Evolutionary conservation across 2,113 vertebrate species (phyloP).

Genomic region (Solea senegalensis): DNA sequence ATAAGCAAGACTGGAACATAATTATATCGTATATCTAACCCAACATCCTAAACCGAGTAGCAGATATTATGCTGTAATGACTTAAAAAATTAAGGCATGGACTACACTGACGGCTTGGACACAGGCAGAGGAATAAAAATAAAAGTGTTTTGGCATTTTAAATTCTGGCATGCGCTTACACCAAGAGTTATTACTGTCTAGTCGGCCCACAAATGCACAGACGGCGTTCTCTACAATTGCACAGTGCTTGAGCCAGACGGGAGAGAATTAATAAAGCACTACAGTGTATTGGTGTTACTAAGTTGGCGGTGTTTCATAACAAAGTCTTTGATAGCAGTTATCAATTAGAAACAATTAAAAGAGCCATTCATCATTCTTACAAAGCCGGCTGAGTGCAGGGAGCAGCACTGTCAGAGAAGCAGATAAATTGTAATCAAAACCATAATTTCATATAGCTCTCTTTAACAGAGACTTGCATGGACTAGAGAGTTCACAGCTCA

Average conservation of each 20-base stretch:
- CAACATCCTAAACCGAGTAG: slow-evolving; percentile 27
- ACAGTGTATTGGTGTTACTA: slow-evolving; percentile 71
- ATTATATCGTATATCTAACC: slow-evolving; percentile 36
- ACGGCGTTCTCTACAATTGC: slow-evolving; percentile 51
- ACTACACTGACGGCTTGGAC: slow-evolving; percentile 29
- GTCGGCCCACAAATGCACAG: slow-evolving; percentile 56
- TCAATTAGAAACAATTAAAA: slow-evolving; percentile 78
- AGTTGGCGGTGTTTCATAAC: slow-evolving; percentile 76
- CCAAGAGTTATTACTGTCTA: slow-evolving; percentile 36
- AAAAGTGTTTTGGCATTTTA: slow-evolving; percentile 39
- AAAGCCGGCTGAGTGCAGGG: slow-evolving; percentile 29
- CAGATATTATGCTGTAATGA: slow-evolving; percentile 20
- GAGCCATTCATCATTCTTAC: slow-evolving; percentile 67
- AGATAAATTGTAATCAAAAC: slow-evolving; percentile 58
- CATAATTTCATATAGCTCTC: slow-evolving; percentile 14
- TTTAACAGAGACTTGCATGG: slow-evolving; percentile 8
- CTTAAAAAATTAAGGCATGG: slow-evolving; percentile 32
- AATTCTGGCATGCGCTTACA: slow-evolving; percentile 38
- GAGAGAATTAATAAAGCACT: slow-evolving; percentile 70
- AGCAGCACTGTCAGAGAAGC: slow-evolving; percentile 33
- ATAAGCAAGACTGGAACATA: slow-evolving; percentile 56
- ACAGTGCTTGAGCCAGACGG: slow-evolving; percentile 56
- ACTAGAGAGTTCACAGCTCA: slow-evolving; percentile 31
- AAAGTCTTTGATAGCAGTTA: slow-evolving; percentile 70
- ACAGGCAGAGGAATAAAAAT: slow-evolving; percentile 43